These are phyloP conservation scores for Megaceryle maxima DNA, from an alignment of 2,113 vertebrate genomes.

Conservation along the genomic window DNA sequence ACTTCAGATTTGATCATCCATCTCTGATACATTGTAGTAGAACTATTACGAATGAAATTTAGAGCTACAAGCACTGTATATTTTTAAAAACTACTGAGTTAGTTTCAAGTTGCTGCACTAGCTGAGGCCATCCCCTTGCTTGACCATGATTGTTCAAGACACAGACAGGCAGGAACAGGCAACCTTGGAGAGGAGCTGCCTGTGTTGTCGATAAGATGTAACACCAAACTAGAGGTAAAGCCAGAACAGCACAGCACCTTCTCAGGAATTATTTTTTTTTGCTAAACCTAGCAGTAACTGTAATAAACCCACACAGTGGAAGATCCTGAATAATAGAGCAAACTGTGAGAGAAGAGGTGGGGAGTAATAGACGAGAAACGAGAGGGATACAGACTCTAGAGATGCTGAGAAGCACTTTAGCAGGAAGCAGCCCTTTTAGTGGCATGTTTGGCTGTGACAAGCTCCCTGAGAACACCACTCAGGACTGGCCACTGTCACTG, in stretches of 20 bases:
- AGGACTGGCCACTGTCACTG: accelerated
- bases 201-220: background rate
- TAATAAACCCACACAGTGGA: background rate
- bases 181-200: background rate
- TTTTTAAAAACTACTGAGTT: background rate
- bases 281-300: background rate
- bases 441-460: background rate
- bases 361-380: background rate
- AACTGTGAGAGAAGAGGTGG: background rate
- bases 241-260: background rate
- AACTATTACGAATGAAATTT: background rate
- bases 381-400: background rate
- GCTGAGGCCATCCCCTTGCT: background rate
- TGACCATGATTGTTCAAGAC: background rate
- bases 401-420: background rate
- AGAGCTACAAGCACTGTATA: background rate
- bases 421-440: background rate
- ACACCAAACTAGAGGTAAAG: background rate
- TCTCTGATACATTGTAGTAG: background rate
- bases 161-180: background rate
- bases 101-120: background rate
- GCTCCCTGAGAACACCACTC: background rate
- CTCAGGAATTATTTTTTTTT: background rate
- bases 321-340: background rate
- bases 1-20: background rate